These are phyloP conservation scores for Chrysomallon squamiferum DNA, from an alignment of 1,140 invertebrate species.

Conservation along the genomic window DNA sequence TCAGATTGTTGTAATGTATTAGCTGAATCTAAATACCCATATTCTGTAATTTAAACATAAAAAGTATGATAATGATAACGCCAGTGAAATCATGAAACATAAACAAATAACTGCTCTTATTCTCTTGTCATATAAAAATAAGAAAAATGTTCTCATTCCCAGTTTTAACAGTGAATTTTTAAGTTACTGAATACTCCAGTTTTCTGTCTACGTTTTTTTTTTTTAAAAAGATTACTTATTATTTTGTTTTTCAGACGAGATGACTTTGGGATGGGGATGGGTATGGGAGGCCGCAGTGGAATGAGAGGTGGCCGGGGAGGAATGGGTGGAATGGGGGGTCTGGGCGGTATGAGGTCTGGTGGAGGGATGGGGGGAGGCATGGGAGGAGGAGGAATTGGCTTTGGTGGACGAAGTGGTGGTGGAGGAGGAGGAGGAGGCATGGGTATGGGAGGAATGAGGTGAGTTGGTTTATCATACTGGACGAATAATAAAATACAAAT, in stretches of 20 bases:
- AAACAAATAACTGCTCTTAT: no score
- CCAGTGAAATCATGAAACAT: no score
- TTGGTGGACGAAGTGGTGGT: conserved; percentile 27
- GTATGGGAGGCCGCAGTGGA: conserved; percentile 11
- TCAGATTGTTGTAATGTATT: not conserved
- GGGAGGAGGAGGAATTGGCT: conserved; percentile 56
- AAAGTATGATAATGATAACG: no score
- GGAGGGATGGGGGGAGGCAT: conserved; percentile 53
- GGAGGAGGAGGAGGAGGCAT: conserved; percentile 38
- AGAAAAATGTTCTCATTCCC: no score
- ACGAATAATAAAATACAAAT: no score
- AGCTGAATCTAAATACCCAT: not conserved
- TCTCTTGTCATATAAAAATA: no score
- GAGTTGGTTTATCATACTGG: conserved; percentile 9
- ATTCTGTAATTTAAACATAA: not conserved
- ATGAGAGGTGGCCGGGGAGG: conserved; percentile 11
- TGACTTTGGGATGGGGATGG: conserved; percentile 20
- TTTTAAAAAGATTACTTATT: not conserved
- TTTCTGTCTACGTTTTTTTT: no score
- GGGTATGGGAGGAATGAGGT: conserved; percentile 34
- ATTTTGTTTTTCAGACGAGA: not conserved
- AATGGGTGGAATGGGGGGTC: conserved; percentile 24
- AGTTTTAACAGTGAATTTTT: no score
- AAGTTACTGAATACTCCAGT: no score
- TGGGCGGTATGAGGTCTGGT: conserved; percentile 53